These are phyloP conservation scores for Crocidura indochinensis DNA, from an alignment of 2,797 vertebrate species.

Conservation along the genomic window DNA sequence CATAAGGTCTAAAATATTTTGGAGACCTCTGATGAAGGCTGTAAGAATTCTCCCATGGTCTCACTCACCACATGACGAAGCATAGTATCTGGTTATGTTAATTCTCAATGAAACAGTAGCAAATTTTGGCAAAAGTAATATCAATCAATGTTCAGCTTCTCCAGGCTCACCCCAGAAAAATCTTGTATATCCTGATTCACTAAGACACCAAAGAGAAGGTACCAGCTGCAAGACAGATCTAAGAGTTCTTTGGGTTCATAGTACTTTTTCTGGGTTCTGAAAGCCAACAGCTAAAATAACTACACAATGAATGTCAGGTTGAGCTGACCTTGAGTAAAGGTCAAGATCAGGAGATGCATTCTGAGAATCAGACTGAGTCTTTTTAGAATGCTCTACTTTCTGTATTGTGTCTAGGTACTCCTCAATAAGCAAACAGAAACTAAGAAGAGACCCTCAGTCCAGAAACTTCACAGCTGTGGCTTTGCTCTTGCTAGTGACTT, in stretches of 20 bases:
- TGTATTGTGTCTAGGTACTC: not conserved
- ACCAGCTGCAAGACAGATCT: not conserved
- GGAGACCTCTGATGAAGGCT: too few relatives aligned
- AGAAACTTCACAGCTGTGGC: rapidly evolving
- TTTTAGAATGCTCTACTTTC: not conserved
- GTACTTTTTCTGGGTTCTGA: not conserved
- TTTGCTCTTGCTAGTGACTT: not conserved
- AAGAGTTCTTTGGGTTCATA: not conserved
- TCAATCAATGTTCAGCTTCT: not conserved
- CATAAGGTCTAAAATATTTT: too few relatives aligned
- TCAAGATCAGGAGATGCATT: not conserved
- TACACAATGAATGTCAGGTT: not conserved
- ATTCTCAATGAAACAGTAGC: not conserved
- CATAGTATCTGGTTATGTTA: too few relatives aligned
- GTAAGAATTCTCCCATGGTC: too few relatives aligned
- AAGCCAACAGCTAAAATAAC: not conserved
- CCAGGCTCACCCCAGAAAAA: not conserved
- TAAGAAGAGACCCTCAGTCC: not conserved
- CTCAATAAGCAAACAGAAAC: not conserved
- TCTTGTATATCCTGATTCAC: not conserved
- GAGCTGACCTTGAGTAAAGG: not conserved
- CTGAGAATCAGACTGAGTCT: not conserved
- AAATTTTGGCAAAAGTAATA: not conserved
- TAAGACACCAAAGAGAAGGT: not conserved
- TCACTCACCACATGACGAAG: too few relatives aligned